Base-by-base conservation (phyloP, 2,113 vertebrate genomes). In the Panurus biarmicus region DNA sequence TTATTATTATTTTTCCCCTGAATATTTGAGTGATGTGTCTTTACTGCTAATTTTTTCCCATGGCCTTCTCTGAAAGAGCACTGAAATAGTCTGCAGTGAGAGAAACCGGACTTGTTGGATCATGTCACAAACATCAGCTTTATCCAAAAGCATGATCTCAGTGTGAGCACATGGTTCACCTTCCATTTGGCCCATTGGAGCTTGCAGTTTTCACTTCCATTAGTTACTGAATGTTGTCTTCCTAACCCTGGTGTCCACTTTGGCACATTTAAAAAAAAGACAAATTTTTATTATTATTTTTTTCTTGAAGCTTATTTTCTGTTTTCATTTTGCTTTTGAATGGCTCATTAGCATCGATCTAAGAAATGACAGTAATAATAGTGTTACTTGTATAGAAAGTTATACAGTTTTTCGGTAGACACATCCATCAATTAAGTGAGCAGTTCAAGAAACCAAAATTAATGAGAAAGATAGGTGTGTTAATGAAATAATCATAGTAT, bases 401-500 rank as follows among this genome's bases (percentile, higher is more conserved):
- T 98, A 97, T 0, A 96, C 97, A 96, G 92, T 97, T 98, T 97
- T 97, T 91, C 93, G 89, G 97, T 97, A 98, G 98, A 98, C 98
- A 97, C 97, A 98, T 98, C 98, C 97, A 98, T 98, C 98, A 98
- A 98, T 98, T 98, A 98, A 98, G 96, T 70, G 89, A 98, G 97
- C 97, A 96, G 96, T 97, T 95, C 15, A 44, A 97, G 97, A 98
- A 98, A 97, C 98, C 98, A 96, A 98, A 98, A 98, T 98, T 98
- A 98, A 98, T 98, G 98, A 98, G 98, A 98, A 98, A 98, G 98
- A 98, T 98, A 98, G 98, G 98, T 98, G 97, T 98, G 98, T 98
- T 98, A 98, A 98, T 98, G 98, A 98, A 98, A 98, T 98, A 98
- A 98, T 98, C 98, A 98, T 98, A 98, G 98, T 98, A 98, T 98